Percentiles rank a stretch among this genome's conserved stretches.
These are phyloP conservation scores for Metallyticus violacea DNA, from an alignment of 2,888 invertebrate species.

Conservation along the genomic window DNA sequence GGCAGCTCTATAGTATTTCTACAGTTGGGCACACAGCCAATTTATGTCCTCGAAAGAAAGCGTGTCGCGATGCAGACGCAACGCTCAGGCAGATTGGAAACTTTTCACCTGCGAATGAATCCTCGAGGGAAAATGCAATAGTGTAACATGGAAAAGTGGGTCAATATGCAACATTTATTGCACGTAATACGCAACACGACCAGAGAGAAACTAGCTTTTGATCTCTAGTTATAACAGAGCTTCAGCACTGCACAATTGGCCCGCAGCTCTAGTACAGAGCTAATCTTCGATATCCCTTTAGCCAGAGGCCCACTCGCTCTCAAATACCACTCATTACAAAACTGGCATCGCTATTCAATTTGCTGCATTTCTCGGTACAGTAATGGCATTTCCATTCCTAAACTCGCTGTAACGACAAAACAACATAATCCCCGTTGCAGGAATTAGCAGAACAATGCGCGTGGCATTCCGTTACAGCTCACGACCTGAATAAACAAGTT, in stretches of 20 bases:
- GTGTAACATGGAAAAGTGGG: no score
- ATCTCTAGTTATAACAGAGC: no score
- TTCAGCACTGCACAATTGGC: neutral
- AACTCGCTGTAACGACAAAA: neutral
- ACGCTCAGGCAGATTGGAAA: no score
- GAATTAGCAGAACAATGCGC: neutral
- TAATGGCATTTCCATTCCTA: neutral
- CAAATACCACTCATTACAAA: neutral
- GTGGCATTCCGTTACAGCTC: neutral
- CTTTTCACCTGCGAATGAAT: no score
- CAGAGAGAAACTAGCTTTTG: no score
- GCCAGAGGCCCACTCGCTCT: neutral
- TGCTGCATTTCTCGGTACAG: neutral
- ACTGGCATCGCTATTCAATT: neutral
- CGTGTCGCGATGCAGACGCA: no score
- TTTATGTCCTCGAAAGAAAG: no score
- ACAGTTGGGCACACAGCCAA: no score
- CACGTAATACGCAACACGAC: no score
- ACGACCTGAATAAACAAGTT: neutral
- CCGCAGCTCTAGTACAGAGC: neutral
- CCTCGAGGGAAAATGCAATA: no score
- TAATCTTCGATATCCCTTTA: neutral
- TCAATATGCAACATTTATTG: no score
- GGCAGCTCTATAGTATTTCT: no score
- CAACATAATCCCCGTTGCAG: neutral